Percentiles rank a stretch among this genome's conserved stretches.
phyloP scores from a whole-genome alignment of 2,797 vertebrate species.

The Coilia nasus region DNA sequence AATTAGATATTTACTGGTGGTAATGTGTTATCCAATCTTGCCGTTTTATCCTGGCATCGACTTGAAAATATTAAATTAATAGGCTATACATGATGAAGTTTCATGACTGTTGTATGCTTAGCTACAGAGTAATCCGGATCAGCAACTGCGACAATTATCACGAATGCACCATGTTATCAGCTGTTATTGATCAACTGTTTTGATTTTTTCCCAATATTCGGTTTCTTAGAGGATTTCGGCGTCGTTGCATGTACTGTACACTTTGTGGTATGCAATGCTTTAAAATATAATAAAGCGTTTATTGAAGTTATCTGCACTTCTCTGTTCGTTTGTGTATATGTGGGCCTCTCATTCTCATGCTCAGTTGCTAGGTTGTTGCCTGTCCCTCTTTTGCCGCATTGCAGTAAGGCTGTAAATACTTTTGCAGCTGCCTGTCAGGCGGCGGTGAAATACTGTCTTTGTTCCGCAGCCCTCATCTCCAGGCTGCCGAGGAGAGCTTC shows the following conservation, averaged over 20 bases:
- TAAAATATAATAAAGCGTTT: background rate
- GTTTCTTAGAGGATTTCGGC: background rate
- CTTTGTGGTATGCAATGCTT: background rate
- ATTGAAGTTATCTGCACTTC: background rate
- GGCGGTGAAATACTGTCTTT: conserved; percentile 98
- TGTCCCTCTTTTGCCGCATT: conserved; percentile 88
- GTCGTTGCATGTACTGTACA: background rate
- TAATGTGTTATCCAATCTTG: background rate
- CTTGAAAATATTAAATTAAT: background rate
- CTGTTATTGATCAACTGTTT: background rate
- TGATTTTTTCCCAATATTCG: no score
- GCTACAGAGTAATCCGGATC: background rate
- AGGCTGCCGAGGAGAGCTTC: conserved; percentile 74
- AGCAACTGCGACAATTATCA: background rate
- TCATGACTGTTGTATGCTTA: background rate
- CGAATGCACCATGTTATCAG: background rate
- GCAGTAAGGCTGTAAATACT: conserved; percentile 98
- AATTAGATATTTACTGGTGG: background rate
- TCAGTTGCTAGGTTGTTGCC: conserved; percentile 58
- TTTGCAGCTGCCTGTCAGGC: conserved; percentile 98
- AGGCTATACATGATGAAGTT: background rate
- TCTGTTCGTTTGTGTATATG: background rate
- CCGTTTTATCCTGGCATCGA: background rate
- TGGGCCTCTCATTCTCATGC: conserved; percentile 22
- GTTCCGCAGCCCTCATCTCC: conserved; percentile 82